Evolutionary conservation across 2,797 vertebrate genomes (phyloP), one percentile per base, ranked within the genome.

Genomic region (Argya squamiceps): DNA sequence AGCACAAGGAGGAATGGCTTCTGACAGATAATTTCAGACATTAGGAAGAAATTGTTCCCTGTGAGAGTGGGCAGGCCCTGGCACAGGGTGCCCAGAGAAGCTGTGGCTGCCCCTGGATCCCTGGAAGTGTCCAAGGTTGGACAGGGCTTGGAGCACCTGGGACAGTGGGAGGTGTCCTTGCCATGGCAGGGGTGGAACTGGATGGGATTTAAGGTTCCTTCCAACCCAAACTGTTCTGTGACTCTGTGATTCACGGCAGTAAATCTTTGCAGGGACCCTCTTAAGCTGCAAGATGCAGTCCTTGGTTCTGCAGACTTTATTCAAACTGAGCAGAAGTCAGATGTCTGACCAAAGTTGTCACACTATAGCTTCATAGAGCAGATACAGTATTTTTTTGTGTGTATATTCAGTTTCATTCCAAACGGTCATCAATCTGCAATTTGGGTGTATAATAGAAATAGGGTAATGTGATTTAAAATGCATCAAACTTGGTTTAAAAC

Each of bases 141-240:
- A 32, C 0, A 19, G 27, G 56, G 12, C 2, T 26, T 7, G 18
- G 37, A 64, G 11, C 43, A n/a, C 0, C 37, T 68, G 29, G 23
- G 1, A 1, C 5, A 49, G 15, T 43, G 59, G 59, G 0, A 65
- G 26, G 3, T 39, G 75, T 37, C 59, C 36, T 43, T 87, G 59
- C 47, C 26, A 9, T 29, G 27, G 49, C 27, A 29, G 49, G 27
- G 26, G 49, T 50, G 49, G 49, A 6, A 29, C 49, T 29, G 49
- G 49, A 17, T 50, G 49, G 27, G 10, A 16, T 50, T 79, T 58
- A 18, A 65, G 16, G 3, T 37, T 6, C 37, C 23, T 87, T 27
- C 32, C 44, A 71, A 8, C 50, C n/a, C 37, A 49, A 50, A 37
- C 15, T 16, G 1, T 26, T 44, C 76, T 37, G 23, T 37, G 29